These are phyloP conservation scores for Malurus alboscapulatus DNA, from an alignment of 2,113 vertebrate genomes.

Conservation along the genomic window DNA sequence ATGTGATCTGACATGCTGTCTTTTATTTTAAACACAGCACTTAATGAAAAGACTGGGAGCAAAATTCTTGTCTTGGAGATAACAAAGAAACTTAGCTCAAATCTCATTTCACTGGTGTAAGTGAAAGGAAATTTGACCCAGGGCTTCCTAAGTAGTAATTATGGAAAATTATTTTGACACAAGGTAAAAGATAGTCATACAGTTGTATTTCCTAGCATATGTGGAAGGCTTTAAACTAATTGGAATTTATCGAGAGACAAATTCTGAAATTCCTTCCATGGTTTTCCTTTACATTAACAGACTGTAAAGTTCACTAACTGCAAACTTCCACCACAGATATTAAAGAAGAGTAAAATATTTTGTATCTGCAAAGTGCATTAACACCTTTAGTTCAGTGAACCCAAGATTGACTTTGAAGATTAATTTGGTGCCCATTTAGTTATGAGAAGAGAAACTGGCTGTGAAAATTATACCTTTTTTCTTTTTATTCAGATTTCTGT, in stretches of 20 bases:
- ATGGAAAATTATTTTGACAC: constrained; percentile 36
- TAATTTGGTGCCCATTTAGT: background rate
- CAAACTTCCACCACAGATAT: background rate
- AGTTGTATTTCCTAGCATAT: background rate
- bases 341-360: background rate
- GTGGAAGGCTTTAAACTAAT: background rate
- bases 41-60: constrained; percentile 24
- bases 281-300: background rate
- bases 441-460: background rate
- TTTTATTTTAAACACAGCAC: constrained; percentile 15
- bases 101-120: constrained; percentile 2
- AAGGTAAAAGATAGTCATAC: background rate
- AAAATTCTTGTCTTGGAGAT: constrained; percentile 13
- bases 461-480: background rate
- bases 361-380: background rate
- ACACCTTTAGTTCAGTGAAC: background rate
- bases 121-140: constrained; percentile 27
- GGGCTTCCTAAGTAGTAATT: constrained; percentile 29
- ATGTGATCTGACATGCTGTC: constrained; percentile 10
- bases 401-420: background rate
- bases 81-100: constrained; percentile 6
- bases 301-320: background rate
- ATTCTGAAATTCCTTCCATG: background rate
- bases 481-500: background rate
- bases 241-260: background rate